phyloP scores from a whole-genome alignment of 2,888 invertebrate species.

The Aradus depressus region DNA sequence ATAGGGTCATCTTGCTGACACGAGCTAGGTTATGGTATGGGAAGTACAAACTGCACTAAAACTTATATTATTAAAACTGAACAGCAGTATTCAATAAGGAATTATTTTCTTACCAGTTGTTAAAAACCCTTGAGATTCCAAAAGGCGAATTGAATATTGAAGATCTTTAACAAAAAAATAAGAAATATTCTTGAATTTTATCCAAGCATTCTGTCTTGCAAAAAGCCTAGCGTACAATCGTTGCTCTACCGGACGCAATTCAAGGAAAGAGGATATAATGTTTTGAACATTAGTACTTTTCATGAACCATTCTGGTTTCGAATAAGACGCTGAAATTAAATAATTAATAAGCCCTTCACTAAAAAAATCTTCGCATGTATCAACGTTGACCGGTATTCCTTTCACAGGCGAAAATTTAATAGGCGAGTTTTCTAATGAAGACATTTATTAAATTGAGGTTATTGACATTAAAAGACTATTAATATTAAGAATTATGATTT shows the following conservation, averaged over 20 bases:
- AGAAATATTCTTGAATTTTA: slow-evolving; percentile 8
- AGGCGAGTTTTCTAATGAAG: too few relatives aligned
- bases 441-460: too few relatives aligned
- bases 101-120: slow-evolving; percentile 4
- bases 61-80: too few relatives aligned
- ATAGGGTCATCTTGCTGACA: too few relatives aligned
- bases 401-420: not conserved
- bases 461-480: too few relatives aligned
- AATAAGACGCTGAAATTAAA: slow-evolving; percentile 1
- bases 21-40: too few relatives aligned
- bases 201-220: slow-evolving; percentile 9
- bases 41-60: too few relatives aligned
- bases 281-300: slow-evolving; percentile 9
- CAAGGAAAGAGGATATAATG: not conserved
- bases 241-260: slow-evolving; percentile 4
- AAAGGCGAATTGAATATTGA: slow-evolving; percentile 4
- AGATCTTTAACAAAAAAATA: slow-evolving; percentile 13
- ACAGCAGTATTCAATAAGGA: too few relatives aligned
- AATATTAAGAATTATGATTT: too few relatives aligned
- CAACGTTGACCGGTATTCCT: slow-evolving; percentile 1
- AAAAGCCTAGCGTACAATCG: slow-evolving; percentile 10
- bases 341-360: slow-evolving; percentile 10
- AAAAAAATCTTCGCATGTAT: slow-evolving; percentile 5
- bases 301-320: slow-evolving; percentile 6
- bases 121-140: slow-evolving; percentile 6